Percentiles rank a stretch among this genome's conserved stretches.
Conservation (phyloP, 1,140 invertebrate genomes). For the Drosophila rufa region DNA sequence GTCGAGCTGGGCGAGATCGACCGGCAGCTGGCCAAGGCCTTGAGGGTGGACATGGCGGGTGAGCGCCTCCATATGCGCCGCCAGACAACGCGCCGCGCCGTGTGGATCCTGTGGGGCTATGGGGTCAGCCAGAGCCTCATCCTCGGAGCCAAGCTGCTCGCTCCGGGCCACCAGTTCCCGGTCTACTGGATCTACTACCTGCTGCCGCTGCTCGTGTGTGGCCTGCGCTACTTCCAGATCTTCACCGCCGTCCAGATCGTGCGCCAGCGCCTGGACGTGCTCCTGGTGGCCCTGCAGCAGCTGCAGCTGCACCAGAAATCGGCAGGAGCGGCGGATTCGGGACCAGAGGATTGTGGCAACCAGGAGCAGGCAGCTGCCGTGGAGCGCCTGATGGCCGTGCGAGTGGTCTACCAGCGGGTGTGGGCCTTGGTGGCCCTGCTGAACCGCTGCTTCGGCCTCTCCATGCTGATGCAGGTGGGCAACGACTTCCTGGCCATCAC, state of each 20-base stretch:
- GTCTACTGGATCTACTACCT: constrained; percentile 75
- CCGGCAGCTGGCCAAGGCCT: constrained; percentile 43
- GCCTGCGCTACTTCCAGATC: constrained; percentile 78
- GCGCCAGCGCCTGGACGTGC: constrained; percentile 54
- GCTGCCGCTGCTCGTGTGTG: constrained; percentile 69
- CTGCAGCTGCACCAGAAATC: constrained; percentile 42
- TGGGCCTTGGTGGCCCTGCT: constrained; percentile 60
- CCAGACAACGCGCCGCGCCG: constrained; percentile 15
- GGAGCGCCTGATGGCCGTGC: constrained; percentile 53
- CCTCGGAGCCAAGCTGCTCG: constrained; percentile 53
- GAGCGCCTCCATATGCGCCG: constrained; percentile 28
- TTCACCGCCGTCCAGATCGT: constrained; percentile 63
- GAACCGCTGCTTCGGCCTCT: constrained; percentile 70
- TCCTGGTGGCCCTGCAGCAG: constrained; percentile 43
- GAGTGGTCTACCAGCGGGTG: constrained; percentile 69
- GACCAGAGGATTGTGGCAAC: not conserved
- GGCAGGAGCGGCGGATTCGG: not conserved
- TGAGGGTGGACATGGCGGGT: constrained; percentile 57
- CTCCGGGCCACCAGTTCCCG: constrained; percentile 29
- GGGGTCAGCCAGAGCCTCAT: constrained; percentile 60
- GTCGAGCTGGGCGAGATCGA: constrained; percentile 68
- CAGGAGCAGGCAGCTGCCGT: constrained; percentile 29
- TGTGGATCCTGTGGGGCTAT: constrained; percentile 63
- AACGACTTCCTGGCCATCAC: constrained; percentile 82
- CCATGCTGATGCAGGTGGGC: constrained; percentile 73